These are phyloP conservation scores for Brachyistius frenatus DNA, from an alignment of 2,113 vertebrate genomes.

Conservation along the genomic window DNA sequence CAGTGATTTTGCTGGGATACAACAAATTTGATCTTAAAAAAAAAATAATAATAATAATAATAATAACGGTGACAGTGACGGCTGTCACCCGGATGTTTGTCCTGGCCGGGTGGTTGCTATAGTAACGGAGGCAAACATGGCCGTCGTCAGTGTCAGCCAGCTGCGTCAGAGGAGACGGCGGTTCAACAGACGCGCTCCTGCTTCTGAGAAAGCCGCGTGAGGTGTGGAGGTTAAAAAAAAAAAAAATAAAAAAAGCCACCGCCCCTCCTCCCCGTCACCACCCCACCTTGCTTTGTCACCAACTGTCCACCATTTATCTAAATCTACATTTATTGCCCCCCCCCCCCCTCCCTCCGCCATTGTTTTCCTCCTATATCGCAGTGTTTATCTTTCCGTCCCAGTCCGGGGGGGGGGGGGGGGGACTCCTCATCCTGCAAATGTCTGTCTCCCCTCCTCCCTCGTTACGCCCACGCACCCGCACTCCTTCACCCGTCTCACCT, in stretches of 20 bases:
- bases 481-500: slow-evolving; percentile 75
- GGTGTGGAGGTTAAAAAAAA: neutral
- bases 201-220: slow-evolving; percentile 66
- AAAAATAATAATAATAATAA: neutral
- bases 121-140: slow-evolving; percentile 59
- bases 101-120: slow-evolving; percentile 50
- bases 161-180: slow-evolving; percentile 73
- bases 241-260: neutral
- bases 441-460: neutral
- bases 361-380: slow-evolving; percentile 13
- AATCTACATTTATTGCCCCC: slow-evolving; percentile 34
- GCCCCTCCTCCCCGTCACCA: neutral
- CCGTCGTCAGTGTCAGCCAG: slow-evolving; percentile 61
- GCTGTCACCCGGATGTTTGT: slow-evolving; percentile 75
- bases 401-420: too few species aligned
- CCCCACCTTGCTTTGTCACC: neutral
- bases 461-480: slow-evolving; percentile 40
- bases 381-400: slow-evolving; percentile 45
- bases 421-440: slow-evolving; percentile 18
- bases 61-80: neutral
- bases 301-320: neutral
- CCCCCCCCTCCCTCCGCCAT: neutral
- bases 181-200: slow-evolving; percentile 79
- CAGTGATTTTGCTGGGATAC: neutral
- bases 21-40: slow-evolving; percentile 4